phyloP scores from a whole-genome alignment of 2,113 vertebrate species.

The Erythrocercus mccallii region DNA sequence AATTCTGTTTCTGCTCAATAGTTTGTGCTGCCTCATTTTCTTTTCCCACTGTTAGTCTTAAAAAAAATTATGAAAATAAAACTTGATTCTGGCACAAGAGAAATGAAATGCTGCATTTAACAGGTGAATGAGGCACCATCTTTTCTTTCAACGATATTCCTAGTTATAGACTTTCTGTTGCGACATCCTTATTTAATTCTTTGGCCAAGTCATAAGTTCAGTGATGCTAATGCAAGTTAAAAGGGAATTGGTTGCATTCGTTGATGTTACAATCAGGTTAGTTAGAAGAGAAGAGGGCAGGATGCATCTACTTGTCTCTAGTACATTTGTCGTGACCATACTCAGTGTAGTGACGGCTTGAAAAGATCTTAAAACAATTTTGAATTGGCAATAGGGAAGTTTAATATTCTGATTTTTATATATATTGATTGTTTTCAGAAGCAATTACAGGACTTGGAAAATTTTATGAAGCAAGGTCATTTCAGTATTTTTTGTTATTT shows the following conservation, averaged over 20 bases:
- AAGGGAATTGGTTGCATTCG: neutral
- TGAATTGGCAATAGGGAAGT: neutral
- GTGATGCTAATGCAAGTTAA: neutral
- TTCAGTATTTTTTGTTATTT: neutral
- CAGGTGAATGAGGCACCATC: neutral
- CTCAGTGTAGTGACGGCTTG: neutral
- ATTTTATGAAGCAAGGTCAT: neutral
- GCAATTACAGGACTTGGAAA: neutral
- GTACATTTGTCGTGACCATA: neutral
- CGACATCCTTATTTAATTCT: neutral
- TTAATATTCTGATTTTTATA: neutral
- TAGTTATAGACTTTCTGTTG: neutral
- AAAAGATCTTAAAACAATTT: neutral
- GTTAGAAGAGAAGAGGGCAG: neutral
- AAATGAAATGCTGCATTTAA: neutral
- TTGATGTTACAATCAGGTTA: neutral
- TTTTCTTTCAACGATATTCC: neutral
- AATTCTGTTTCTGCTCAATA: constrained; percentile 58
- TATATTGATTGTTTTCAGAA: neutral
- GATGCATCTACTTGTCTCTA: neutral
- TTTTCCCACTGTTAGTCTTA: constrained; percentile 70
- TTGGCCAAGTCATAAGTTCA: neutral
- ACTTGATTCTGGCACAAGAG: constrained; percentile 54
- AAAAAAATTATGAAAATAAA: constrained; percentile 72
- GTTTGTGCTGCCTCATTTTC: constrained; percentile 48